Conservation (phyloP, 2,888 invertebrate species). For the Drosophila neutralis region DNA sequence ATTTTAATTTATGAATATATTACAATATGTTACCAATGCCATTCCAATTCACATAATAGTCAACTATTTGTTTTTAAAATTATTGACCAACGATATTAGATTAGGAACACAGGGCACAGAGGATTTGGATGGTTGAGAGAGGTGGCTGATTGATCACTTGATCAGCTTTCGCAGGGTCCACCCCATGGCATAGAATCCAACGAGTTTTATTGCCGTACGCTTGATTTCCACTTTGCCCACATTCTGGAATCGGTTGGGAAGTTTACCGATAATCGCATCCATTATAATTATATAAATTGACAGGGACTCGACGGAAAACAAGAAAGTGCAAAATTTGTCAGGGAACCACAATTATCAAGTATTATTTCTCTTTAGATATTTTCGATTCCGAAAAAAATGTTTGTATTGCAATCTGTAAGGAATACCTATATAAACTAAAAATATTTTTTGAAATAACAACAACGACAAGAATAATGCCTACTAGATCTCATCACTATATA, state of each 20-base stretch:
- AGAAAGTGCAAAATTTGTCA: neutral
- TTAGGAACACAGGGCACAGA: neutral
- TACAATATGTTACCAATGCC: neutral
- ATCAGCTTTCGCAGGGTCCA: constrained; percentile 68
- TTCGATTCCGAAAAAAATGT: constrained; percentile 1
- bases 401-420: neutral
- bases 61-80: neutral
- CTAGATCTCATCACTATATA: neutral
- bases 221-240: constrained; percentile 62
- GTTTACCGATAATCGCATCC: constrained; percentile 60
- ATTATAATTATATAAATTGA: constrained; percentile 22
- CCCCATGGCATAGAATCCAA: constrained; percentile 70
- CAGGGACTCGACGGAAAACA: neutral
- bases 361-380: neutral
- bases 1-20: neutral
- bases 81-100: neutral
- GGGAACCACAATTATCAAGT: neutral
- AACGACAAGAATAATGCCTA: neutral
- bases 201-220: constrained; percentile 62
- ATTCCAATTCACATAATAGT: neutral
- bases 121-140: constrained; percentile 15
- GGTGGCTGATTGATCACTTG: constrained; percentile 37
- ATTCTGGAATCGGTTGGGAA: constrained; percentile 31
- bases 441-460: neutral
- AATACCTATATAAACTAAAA: neutral